Evolutionary conservation across 1,140 invertebrate species (phyloP), one percentile per base, ranked within the genome.

Genomic region (Ptiloglossa arizonensis): DNA sequence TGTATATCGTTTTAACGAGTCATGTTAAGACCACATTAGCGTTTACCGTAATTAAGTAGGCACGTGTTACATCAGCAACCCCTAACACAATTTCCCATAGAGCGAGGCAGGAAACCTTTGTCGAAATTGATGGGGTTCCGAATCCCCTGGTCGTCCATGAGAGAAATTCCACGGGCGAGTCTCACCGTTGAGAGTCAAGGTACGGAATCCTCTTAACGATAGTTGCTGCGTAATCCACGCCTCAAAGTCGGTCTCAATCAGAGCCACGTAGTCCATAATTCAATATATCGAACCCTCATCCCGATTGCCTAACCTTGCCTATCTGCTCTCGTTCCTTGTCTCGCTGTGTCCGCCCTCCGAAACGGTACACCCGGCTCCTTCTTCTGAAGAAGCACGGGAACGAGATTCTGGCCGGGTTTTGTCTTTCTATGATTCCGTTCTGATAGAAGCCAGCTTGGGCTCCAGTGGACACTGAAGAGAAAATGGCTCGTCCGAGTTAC

Each of bases 251-350:
- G 81, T 82, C 79, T 82, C 83, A 89, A 90, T 89, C 88, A 87
- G 83, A 85, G 75, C 69, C 73, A 79, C 79, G 82, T 71, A 75
- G 84, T 82, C 84, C 84, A 89, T 90, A 90, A 90, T 89, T 89
- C 85, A 85, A 90, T 90, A 88, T 88, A 90, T 86, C 84, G 85
- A 88, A 89, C 87, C 86, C 81, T 87, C 81, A 83, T 82, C 76
- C 80, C 52, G 64, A 54, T 57, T 38, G 52, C 66, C 50, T 77
- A 77, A 80, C 66, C 60, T 59, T 32, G 71, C 66, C 77, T 54
- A 76, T 77, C 66, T 75, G 80, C 54, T 72, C 52, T 50, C 64
- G 44, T 71, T 67, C 76, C 50, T 13, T 38, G 38, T 19, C 24
- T 46, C 9, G n/a, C 24, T 46, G 38, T 35, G 24, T 29, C 35